Percentiles rank a stretch among this genome's conserved stretches.
Conservation (phyloP, 2,888 invertebrate species). For the Thyatira batis region DNA sequence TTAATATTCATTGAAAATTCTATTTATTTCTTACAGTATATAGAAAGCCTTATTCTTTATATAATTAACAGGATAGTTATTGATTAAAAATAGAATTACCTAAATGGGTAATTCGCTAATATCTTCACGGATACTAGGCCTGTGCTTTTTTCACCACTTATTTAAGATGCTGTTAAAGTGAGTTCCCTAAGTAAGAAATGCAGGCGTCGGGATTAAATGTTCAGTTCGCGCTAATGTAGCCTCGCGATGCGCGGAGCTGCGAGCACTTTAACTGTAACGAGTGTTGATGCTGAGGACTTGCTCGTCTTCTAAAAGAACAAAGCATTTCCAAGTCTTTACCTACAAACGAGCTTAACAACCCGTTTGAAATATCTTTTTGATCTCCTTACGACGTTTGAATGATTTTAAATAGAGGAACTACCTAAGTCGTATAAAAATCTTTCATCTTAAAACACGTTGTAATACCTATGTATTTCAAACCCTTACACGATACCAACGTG, state of each 20-base stretch:
- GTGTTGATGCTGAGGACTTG: conserved; percentile 23
- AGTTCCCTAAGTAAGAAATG: conserved; percentile 26
- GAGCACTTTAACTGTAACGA: conserved; percentile 35
- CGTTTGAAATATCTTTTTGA: conserved; percentile 21
- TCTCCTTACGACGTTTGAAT: conserved; percentile 12
- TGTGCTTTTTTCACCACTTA: background rate
- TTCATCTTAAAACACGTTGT: too few relatives aligned
- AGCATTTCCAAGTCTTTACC: conserved; percentile 30
- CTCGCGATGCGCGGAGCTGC: conserved; percentile 20
- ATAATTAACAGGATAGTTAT: too few relatives aligned
- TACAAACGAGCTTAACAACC: conserved; percentile 12
- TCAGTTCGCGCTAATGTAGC: conserved; percentile 37
- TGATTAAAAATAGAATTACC: too few relatives aligned
- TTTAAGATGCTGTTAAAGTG: conserved; percentile 4
- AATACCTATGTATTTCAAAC: too few relatives aligned
- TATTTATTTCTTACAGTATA: too few relatives aligned
- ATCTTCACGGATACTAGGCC: too few relatives aligned
- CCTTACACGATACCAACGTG: background rate
- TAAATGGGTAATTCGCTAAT: too few relatives aligned
- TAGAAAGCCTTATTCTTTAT: too few relatives aligned
- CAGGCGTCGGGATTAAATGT: conserved; percentile 34
- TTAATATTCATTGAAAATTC: too few relatives aligned
- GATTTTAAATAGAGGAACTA: too few relatives aligned
- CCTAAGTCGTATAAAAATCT: too few relatives aligned
- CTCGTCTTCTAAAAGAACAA: conserved; percentile 42